These are phyloP conservation scores for Dynastes hyllus DNA, from an alignment of 2,888 invertebrate species.

Conservation along the genomic window DNA sequence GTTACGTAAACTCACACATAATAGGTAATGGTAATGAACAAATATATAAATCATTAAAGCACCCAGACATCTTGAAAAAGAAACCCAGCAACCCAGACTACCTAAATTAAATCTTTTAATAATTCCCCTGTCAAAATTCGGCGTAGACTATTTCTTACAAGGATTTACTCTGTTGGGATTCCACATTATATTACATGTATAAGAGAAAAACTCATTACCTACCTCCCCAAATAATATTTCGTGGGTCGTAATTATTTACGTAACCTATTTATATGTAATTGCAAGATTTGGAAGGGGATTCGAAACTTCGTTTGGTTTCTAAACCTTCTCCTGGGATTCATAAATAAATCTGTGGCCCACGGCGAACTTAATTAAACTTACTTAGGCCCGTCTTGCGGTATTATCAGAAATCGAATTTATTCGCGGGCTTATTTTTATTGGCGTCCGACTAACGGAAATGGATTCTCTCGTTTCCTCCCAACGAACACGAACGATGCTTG, in stretches of 20 bases:
- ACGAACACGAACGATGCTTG: too few species aligned
- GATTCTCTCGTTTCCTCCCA: constrained; percentile 1
- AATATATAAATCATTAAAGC: too few species aligned
- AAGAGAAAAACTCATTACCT: neutral
- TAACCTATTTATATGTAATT: neutral
- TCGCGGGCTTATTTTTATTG: constrained; percentile 36
- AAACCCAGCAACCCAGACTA: too few species aligned
- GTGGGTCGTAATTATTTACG: constrained; percentile 5
- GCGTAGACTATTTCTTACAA: too few species aligned
- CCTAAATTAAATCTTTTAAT: too few species aligned
- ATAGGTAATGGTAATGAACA: too few species aligned
- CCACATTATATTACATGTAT: neutral
- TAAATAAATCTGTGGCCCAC: constrained; percentile 44
- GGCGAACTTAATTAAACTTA: constrained; percentile 47
- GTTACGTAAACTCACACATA: too few species aligned
- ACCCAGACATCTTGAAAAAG: too few species aligned
- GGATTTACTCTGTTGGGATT: too few species aligned
- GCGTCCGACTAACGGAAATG: constrained; percentile 41
- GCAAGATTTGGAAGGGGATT: neutral
- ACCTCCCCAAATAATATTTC: neutral
- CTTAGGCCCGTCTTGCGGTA: constrained; percentile 36
- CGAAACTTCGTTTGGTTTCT: neutral
- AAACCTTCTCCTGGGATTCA: constrained; percentile 19
- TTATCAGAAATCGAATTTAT: constrained; percentile 46
- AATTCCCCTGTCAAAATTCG: too few species aligned